phyloP scores from a whole-genome alignment of 1,140 invertebrate species.

The Mamestra configurata region DNA sequence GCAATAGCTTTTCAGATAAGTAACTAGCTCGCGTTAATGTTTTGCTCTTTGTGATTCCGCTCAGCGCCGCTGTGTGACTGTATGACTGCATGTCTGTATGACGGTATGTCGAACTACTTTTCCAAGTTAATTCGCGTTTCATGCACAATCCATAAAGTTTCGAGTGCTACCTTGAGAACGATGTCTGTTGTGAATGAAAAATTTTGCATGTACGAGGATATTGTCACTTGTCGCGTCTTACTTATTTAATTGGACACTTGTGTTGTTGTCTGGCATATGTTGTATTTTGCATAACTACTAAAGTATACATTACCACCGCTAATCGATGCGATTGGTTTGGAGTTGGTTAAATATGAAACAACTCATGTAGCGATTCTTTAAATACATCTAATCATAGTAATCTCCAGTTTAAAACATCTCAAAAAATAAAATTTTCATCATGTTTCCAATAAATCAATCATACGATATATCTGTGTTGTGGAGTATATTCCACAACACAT shows the following conservation, averaged over 20 bases:
- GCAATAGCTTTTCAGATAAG: slow-evolving; percentile 82
- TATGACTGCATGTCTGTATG: slow-evolving; percentile 52
- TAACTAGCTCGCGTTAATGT: slow-evolving; percentile 83
- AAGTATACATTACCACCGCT: no score
- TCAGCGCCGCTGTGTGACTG: slow-evolving; percentile 62
- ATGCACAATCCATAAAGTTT: slow-evolving; percentile 81
- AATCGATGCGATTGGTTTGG: no score
- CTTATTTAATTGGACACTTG: background rate
- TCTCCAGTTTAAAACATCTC: no score
- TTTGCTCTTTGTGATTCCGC: slow-evolving; percentile 79
- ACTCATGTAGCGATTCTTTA: no score
- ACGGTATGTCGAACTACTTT: slow-evolving; percentile 78
- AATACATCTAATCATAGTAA: no score
- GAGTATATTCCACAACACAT: no score
- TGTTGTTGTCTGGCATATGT: no score
- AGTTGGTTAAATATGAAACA: no score
- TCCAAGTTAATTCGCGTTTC: slow-evolving; percentile 81
- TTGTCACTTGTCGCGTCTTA: background rate
- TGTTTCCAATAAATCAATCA: no score
- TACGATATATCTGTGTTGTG: no score
- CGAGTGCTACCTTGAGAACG: slow-evolving; percentile 68
- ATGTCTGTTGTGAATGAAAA: slow-evolving; percentile 69
- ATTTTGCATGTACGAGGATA: slow-evolving; percentile 42
- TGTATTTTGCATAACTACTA: no score
- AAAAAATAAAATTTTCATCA: no score